Base-by-base conservation (phyloP, 1,140 invertebrate species). In the Eupristina koningsbergeri region DNA sequence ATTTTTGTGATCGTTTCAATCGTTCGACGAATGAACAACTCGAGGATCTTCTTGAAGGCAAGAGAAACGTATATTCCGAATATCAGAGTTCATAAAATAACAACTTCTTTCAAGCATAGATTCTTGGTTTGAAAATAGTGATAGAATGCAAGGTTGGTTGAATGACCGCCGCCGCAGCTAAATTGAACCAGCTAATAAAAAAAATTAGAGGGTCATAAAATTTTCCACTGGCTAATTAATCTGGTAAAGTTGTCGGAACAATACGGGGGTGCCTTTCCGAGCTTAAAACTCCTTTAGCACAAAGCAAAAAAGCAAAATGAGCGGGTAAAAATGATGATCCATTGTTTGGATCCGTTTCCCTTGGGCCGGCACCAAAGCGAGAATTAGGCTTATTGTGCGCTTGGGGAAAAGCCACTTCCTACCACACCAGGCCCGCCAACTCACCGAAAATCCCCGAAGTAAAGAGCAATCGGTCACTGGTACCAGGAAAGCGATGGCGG, bases 391-490 rank as follows among this genome's bases (percentile, higher is more conserved):
- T 50, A 50, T 50, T 50, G 15, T 17, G 15, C 22, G 22, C 3
- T 26, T 58, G 2, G 22, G 22, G 53, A 3, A 58, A 58, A 5
- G 19, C 22, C 53, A 22, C 8, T 17, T n/a, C n/a, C n/a, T n/a
- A n/a, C n/a, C n/a, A n/a, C n/a, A 45, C n/a, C 41, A 7, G 41
- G 13, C 26, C 1, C 13, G 26, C 22, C 22, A 58, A 58, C 13
- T 5, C 29, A 9, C 63, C 19, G 9, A n/a, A 41, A 73, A 50
- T 19, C 29, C 78, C 74, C 53, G 53, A 58, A 58, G 53, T 3
- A 53, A 58, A 69, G 76, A 86, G 85, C 76, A 64, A 81, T 64
- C 31, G 22, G 80, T 76, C 81, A 78, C 63, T 41, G 75, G 31
- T n/a, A 34, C 15, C 80, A 78, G 34, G 63, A 5, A 36, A 67